Evolutionary conservation across 2,797 vertebrate genomes (phyloP).

Genomic region (Gobio occitaniae): DNA sequence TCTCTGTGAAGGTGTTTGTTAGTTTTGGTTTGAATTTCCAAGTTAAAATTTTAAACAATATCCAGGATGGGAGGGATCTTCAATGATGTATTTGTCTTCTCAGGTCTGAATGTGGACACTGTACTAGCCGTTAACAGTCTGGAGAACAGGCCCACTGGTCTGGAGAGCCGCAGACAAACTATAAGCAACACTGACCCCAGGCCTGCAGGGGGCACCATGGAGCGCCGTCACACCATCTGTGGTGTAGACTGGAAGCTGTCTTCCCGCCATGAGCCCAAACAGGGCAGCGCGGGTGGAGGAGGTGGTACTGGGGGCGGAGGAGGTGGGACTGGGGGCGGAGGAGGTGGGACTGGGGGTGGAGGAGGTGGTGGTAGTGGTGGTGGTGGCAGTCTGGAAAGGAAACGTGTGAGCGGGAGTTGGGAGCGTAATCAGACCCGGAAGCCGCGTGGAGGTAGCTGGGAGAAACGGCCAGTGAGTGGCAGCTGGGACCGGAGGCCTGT

Average conservation of each 20-base stretch:
- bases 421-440: constrained; percentile 76
- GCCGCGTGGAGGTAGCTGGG: constrained; percentile 80
- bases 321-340: constrained; percentile 66
- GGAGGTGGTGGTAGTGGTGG: too few relatives aligned
- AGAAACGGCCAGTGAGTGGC: constrained; percentile 71
- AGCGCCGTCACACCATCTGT: constrained; percentile 93
- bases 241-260: constrained; percentile 92
- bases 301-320: constrained; percentile 66
- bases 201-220: constrained; percentile 84
- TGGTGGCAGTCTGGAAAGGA: constrained; percentile 69
- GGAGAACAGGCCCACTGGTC: constrained; percentile 77
- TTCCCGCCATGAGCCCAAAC: constrained; percentile 66
- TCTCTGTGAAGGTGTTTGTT: neutral
- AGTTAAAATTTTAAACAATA: neutral
- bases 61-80: neutral
- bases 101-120: constrained; percentile 88
- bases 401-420: constrained; percentile 79
- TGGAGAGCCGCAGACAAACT: constrained; percentile 81
- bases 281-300: constrained; percentile 63
- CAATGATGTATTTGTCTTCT: constrained; percentile 8
- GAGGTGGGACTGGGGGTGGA: too few relatives aligned
- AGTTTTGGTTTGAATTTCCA: neutral
- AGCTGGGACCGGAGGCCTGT: constrained; percentile 76
- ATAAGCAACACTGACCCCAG: constrained; percentile 81
- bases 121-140: constrained; percentile 83